Evolutionary conservation across 2,888 invertebrate species (phyloP), one percentile per base, ranked within the genome.

Genomic region (Drosophila bunnanda): DNA sequence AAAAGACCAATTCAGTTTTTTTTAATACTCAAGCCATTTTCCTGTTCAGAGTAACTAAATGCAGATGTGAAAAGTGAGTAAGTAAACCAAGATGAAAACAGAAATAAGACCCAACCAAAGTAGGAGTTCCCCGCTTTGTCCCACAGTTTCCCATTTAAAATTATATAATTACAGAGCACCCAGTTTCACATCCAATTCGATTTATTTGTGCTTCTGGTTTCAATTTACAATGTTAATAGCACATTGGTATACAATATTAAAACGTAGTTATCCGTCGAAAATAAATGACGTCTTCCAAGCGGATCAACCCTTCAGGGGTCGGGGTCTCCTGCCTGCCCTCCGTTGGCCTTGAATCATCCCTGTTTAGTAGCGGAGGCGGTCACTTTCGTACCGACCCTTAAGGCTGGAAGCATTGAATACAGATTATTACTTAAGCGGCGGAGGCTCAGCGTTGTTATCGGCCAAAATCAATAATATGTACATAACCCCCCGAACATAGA

Each of bases 351-450:
- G 12, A 38, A 17, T 10, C 50, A 13, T 32, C 30, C 30, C 34
- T 34, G 9, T 10, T 43, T 76, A 85, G 71, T 85, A 85, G 43
- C 88, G 82, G 12, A 71, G 65, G 7, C 75, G 79, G 50, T 77
- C 76, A 36, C 13, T 32, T 13, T 74, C 78, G 53, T 81, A 82
- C 7, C 75, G 69, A n/a, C 79, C 74, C 44, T 82, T 77, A 38
- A 80, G 58, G 46, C 83, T 88, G 85, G 32, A 85, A 57, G n/a
- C 17, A 39, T 28, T 46, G 12, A 39, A 28, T 13, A 25, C 12
- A 46, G 13, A 44, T 38, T 25, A 68, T 54, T 38, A 36, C 17
- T 32, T 25, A 25, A 38, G n/a, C 28, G 15, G 30, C n/a, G 12
- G 1, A 3, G 34, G 7, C 6, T 15, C 12, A 9, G 17, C 12